phyloP scores from a whole-genome alignment of 1,140 invertebrate genomes.

The Vanessa atalanta region DNA sequence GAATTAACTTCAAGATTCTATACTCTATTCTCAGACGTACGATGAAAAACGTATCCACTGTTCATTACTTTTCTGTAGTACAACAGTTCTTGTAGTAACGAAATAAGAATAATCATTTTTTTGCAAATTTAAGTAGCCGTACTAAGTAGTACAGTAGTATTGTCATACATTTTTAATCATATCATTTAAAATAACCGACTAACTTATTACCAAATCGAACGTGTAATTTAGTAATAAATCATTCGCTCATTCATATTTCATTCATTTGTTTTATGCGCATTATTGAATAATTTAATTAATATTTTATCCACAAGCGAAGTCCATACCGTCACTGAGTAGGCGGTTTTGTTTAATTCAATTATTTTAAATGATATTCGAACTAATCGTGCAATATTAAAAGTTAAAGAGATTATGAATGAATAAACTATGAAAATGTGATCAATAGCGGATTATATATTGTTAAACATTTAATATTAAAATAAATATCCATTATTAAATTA shows the following conservation, averaged over 20 bases:
- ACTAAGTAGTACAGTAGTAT: too few species aligned
- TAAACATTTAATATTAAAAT: too few species aligned
- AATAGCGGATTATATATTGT: background rate
- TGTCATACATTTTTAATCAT: too few species aligned
- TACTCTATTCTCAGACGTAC: too few species aligned
- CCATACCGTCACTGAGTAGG: background rate
- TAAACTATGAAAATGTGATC: background rate
- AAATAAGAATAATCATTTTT: too few species aligned
- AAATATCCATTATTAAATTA: too few species aligned
- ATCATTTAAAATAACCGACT: too few species aligned
- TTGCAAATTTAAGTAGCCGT: too few species aligned
- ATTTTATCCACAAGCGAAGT: background rate
- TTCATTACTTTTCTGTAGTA: too few species aligned
- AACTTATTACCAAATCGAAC: background rate
- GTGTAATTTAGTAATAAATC: background rate
- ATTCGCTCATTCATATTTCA: background rate
- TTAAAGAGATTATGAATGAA: background rate
- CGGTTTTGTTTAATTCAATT: conserved; percentile 6
- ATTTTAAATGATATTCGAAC: background rate
- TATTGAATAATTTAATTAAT: conserved; percentile 9
- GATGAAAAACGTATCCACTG: too few species aligned
- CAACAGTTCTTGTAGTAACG: too few species aligned
- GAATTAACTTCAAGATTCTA: too few species aligned
- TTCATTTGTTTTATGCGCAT: background rate
- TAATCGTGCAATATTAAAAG: conserved; percentile 6